Conservation (phyloP, 2,888 invertebrate species). For the Bedellia somnulentella region DNA sequence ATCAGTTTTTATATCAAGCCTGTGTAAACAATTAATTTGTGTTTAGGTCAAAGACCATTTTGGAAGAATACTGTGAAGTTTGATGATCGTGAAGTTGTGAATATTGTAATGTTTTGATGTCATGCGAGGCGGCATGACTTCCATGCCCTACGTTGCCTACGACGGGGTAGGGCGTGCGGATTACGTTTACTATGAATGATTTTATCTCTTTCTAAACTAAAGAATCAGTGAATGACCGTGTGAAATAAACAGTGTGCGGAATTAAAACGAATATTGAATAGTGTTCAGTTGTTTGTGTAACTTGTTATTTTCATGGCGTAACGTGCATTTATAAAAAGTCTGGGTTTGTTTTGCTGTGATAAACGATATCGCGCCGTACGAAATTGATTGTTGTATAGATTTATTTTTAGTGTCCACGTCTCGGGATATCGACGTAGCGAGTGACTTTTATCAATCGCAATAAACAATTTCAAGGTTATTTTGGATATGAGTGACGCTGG, state of each 20-base stretch:
- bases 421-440: conserved; percentile 26
- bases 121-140: conserved; percentile 48
- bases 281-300: conserved; percentile 44
- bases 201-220: conserved; percentile 60
- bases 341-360: background rate
- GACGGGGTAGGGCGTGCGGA: conserved; percentile 43
- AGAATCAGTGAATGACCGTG: conserved; percentile 59
- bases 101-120: conserved; percentile 50
- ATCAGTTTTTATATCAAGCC: conserved; percentile 35
- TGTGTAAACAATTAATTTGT: background rate
- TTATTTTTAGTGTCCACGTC: conserved; percentile 52
- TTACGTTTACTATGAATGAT: conserved; percentile 62
- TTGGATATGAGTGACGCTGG: conserved; percentile 19
- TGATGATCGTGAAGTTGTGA: too few relatives aligned
- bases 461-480: conserved; percentile 60
- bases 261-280: conserved; percentile 41
- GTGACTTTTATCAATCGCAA: conserved; percentile 48
- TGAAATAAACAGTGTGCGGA: conserved; percentile 48
- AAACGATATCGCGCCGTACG: too few relatives aligned
- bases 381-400: too few relatives aligned
- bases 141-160: conserved; percentile 57
- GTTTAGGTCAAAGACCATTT: too few relatives aligned
- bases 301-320: conserved; percentile 24
- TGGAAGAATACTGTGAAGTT: too few relatives aligned
- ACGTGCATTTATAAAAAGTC: background rate